A percentile compares a stretch with the other conserved stretches of the same genome.
Conservation (phyloP, 2,888 invertebrate species). For the Epirrhoe alternata region DNA sequence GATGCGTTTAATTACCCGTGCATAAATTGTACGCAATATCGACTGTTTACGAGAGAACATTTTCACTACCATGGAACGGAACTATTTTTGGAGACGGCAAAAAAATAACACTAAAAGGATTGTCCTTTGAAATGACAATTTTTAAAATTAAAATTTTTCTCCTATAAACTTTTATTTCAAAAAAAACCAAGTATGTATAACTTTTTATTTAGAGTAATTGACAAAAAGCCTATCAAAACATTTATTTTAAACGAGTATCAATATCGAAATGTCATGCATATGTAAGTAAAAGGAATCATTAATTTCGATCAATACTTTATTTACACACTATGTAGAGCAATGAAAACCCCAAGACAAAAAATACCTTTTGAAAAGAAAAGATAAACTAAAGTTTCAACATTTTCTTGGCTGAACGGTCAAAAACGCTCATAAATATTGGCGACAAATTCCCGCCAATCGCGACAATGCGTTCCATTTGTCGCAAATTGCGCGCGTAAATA, state of each 20-base stretch:
- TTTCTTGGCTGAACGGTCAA: slow-evolving; percentile 57
- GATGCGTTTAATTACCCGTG: slow-evolving; percentile 79
- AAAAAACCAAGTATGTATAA: no score
- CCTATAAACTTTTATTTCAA: no score
- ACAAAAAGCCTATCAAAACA: not conserved
- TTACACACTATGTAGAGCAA: slow-evolving; percentile 4
- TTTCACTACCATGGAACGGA: slow-evolving; percentile 22
- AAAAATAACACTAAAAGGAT: not conserved
- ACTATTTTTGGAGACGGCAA: slow-evolving; percentile 29
- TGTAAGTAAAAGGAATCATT: no score
- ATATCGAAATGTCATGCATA: no score
- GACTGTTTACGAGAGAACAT: slow-evolving; percentile 63
- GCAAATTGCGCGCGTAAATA: slow-evolving; percentile 70
- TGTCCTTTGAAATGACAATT: no score
- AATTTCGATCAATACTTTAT: no score
- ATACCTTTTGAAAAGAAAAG: not conserved
- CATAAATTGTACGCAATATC: slow-evolving; percentile 76
- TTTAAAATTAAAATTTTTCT: no score
- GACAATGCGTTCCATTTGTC: slow-evolving; percentile 76
- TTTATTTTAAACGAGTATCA: not conserved
- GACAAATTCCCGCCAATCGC: slow-evolving; percentile 77
- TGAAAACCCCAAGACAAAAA: not conserved
- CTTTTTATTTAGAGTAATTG: not conserved
- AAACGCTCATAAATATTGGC: slow-evolving; percentile 72
- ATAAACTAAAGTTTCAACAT: not conserved